These are phyloP conservation scores for Pygoscelis adeliae DNA, from an alignment of 2,113 vertebrate species.

Conservation along the genomic window DNA sequence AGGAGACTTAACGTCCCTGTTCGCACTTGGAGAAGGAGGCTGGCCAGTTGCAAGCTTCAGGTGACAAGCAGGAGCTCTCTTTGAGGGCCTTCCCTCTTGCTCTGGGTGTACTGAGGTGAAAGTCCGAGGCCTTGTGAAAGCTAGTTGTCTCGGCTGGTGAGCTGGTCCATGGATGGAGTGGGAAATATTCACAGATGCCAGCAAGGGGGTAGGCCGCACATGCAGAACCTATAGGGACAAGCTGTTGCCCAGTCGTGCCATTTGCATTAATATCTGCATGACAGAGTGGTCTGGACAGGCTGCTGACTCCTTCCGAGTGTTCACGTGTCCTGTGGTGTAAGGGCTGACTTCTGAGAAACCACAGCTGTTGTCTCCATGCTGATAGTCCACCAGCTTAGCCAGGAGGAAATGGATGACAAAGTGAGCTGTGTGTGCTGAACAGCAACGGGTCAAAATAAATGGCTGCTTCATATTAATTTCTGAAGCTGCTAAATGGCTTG, in stretches of 20 bases:
- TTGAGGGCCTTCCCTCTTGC: not conserved
- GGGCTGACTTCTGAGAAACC: conserved; percentile 31
- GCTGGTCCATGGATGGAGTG: not conserved
- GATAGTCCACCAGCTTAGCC: not conserved
- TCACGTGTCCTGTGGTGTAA: not conserved
- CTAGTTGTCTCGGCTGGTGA: not conserved
- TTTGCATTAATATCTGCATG: not conserved
- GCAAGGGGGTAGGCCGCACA: rapidly evolving
- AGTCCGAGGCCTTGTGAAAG: not conserved
- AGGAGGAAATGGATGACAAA: conserved; percentile 42
- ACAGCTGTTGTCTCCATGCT: not conserved
- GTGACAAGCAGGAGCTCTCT: not conserved
- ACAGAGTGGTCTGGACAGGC: not conserved
- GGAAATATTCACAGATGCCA: not conserved
- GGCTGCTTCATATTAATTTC: not conserved
- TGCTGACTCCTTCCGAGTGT: not conserved
- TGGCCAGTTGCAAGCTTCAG: not conserved
- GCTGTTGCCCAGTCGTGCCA: not conserved
- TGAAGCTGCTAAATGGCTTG: not conserved
- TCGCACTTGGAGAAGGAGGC: not conserved
- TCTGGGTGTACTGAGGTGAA: not conserved
- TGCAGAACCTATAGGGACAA: not conserved
- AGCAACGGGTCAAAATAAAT: not conserved
- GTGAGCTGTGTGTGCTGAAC: rapidly evolving
- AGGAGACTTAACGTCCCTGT: not conserved